These are phyloP conservation scores for Tyto alba DNA, from an alignment of 2,113 vertebrate genomes.

Conservation along the genomic window DNA sequence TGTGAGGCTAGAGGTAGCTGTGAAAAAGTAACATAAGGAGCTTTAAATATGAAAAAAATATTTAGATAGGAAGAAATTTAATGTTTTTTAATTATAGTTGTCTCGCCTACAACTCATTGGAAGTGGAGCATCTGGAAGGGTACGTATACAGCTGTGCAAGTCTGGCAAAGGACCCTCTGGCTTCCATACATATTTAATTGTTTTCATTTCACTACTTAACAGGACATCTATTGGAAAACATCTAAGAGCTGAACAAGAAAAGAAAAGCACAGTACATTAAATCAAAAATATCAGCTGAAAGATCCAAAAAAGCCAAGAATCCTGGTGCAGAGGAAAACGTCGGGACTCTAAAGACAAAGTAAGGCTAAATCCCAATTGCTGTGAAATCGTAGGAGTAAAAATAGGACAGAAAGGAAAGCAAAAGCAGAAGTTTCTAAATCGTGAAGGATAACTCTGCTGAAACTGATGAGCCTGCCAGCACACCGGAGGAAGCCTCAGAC, in stretches of 20 bases:
- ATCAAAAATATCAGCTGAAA: background rate
- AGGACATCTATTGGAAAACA: background rate
- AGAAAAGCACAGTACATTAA: background rate
- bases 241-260: background rate
- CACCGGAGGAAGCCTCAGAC: conserved; percentile 2
- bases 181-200: background rate
- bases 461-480: conserved; percentile 4
- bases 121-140: background rate
- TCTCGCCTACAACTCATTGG: background rate
- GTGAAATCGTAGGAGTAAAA: background rate
- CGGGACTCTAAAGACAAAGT: background rate
- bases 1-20: background rate
- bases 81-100: background rate
- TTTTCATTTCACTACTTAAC: background rate
- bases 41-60: background rate
- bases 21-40: background rate
- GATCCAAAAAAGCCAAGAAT: background rate
- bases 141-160: conserved; percentile 3
- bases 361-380: background rate
- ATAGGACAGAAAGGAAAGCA: background rate
- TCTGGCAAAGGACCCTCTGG: background rate
- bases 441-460: background rate
- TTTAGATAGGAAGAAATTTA: background rate
- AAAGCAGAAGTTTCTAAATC: background rate
- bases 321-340: background rate